Evolutionary conservation across 1,140 invertebrate genomes (phyloP).

Genomic region (Leptinotarsa undecemlineata): DNA sequence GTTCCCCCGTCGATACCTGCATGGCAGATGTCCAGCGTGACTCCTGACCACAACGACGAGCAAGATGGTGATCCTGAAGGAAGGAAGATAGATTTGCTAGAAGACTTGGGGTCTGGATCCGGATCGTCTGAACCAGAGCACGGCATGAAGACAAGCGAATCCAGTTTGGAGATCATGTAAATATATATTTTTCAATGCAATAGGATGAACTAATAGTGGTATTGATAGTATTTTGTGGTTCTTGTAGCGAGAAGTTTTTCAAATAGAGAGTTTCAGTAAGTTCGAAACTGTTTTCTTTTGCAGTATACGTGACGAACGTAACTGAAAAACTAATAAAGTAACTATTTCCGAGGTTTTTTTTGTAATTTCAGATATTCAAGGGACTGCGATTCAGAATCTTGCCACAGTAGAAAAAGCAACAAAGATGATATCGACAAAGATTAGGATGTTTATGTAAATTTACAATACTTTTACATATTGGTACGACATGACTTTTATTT

Average conservation of each 20-base stretch:
- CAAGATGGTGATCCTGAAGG: conserved; percentile 43
- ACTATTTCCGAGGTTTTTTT: conserved; percentile 3
- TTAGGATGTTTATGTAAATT: background rate
- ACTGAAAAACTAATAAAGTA: background rate
- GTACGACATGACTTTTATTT: conserved; percentile 5
- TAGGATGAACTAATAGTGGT: too few relatives aligned
- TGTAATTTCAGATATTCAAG: conserved; percentile 38
- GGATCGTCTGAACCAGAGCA: conserved; percentile 69
- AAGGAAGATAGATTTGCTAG: conserved; percentile 51
- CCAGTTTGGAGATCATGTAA: conserved; percentile 72
- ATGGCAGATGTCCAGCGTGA: conserved; percentile 70
- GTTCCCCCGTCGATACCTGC: conserved; percentile 74
- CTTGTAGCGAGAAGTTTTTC: too few relatives aligned
- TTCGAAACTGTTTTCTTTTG: conserved; percentile 9
- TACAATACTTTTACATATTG: conserved; percentile 7
- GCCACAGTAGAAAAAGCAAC: conserved; percentile 41
- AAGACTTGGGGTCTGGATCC: conserved; percentile 56
- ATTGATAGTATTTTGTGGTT: too few relatives aligned
- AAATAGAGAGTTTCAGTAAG: background rate
- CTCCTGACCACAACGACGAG: conserved; percentile 44
- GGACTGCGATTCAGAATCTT: conserved; percentile 40
- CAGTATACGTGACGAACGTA: conserved; percentile 16
- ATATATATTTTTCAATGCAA: conserved; percentile 20
- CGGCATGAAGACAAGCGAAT: conserved; percentile 70
- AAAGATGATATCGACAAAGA: conserved; percentile 36